Evolutionary conservation across 1,140 invertebrate species (phyloP).

Genomic region (Aricia agestis): DNA sequence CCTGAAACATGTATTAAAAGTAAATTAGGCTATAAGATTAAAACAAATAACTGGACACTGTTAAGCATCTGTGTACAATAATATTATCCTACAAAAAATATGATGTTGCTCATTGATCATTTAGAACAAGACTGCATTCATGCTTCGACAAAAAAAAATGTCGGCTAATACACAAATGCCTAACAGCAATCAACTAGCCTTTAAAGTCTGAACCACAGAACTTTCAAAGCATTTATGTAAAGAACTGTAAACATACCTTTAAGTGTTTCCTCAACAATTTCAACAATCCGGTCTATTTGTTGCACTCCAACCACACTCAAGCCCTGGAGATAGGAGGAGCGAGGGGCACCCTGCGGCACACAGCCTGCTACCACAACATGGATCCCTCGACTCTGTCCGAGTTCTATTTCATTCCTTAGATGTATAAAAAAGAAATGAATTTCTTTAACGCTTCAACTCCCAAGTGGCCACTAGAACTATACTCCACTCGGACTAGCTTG

Average conservation of each 20-base stretch:
- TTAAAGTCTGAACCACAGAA: too few species aligned
- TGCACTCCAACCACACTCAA: slow-evolving; percentile 97
- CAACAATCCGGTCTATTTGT: slow-evolving; percentile 98
- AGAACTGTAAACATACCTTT: slow-evolving; percentile 81
- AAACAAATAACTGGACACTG: neutral
- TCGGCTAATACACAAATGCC: too few species aligned
- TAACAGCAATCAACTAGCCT: too few species aligned
- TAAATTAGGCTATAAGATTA: neutral
- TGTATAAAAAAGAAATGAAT: neutral
- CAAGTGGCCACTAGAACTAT: too few species aligned
- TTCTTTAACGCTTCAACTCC: too few species aligned
- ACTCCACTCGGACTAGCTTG: too few species aligned
- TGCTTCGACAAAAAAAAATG: too few species aligned
- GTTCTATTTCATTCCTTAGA: slow-evolving; percentile 90
- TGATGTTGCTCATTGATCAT: too few species aligned
- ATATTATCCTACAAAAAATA: too few species aligned
- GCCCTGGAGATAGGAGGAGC: slow-evolving; percentile 84
- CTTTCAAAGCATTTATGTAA: too few species aligned
- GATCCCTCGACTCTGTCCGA: slow-evolving; percentile 86
- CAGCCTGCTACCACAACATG: slow-evolving; percentile 96
- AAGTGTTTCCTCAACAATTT: slow-evolving; percentile 98
- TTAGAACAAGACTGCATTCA: too few species aligned
- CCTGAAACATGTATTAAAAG: slow-evolving; percentile 64
- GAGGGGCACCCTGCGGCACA: slow-evolving; percentile 93
- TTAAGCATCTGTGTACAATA: too few species aligned